Evolutionary conservation across 2,113 vertebrate genomes (phyloP).

Genomic region (Protobothrops flavoviridis): DNA sequence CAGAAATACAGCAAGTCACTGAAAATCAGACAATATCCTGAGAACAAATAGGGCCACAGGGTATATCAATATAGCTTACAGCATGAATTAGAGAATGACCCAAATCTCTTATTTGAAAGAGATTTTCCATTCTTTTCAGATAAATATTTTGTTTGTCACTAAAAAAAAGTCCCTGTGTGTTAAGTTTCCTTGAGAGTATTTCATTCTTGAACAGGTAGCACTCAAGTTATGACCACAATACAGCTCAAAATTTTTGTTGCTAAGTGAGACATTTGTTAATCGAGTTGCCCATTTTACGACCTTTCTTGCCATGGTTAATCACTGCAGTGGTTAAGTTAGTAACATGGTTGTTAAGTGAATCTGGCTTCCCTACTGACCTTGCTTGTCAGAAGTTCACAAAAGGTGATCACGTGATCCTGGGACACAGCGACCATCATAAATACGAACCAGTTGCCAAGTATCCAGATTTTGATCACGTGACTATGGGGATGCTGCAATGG

Average conservation of each 20-base stretch:
- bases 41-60: neutral
- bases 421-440: neutral
- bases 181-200: neutral
- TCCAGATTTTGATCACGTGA: neutral
- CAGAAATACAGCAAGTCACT: neutral
- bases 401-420: neutral
- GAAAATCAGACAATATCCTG: neutral
- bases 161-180: neutral
- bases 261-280: neutral
- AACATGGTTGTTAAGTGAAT: neutral
- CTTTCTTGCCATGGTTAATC: neutral
- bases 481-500: neutral
- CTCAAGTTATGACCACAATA: neutral
- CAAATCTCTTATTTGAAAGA: neutral
- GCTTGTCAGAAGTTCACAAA: neutral
- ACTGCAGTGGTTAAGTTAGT: neutral
- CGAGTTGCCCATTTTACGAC: neutral
- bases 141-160: neutral
- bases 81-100: neutral
- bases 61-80: neutral
- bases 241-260: neutral
- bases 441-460: neutral
- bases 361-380: neutral
- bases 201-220: neutral
- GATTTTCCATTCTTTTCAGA: neutral